Evolutionary conservation across 2,888 invertebrate genomes (phyloP).

Genomic region (Polietes domitor): DNA sequence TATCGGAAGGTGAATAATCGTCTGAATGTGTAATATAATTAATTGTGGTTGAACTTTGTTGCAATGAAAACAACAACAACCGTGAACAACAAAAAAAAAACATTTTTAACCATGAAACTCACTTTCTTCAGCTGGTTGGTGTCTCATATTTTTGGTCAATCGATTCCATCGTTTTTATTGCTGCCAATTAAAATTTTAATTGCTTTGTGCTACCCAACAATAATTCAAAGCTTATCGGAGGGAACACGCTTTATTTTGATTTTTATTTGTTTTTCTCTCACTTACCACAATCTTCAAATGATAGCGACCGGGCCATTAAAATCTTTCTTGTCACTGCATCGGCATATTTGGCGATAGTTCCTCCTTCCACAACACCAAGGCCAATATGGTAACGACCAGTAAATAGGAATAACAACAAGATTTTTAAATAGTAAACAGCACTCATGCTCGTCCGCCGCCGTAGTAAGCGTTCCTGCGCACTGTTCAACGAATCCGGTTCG

Average conservation of each 20-base stretch:
- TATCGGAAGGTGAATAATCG: too few species aligned
- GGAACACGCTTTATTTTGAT: background rate
- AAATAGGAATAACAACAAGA: conserved; percentile 41
- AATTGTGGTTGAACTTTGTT: too few species aligned
- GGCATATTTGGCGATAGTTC: conserved; percentile 36
- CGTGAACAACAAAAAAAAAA: too few species aligned
- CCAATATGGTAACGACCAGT: background rate
- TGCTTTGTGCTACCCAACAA: background rate
- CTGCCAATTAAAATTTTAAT: conserved; percentile 9
- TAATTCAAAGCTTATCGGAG: background rate
- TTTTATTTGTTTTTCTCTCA: conserved; percentile 33
- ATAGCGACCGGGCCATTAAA: conserved; percentile 69
- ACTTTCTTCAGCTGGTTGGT: background rate
- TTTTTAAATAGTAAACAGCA: conserved; percentile 52
- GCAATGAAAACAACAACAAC: too few species aligned
- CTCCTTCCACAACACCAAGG: conserved; percentile 28
- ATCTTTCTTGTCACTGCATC: conserved; percentile 46
- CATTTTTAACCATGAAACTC: too few species aligned
- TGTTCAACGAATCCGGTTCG: conserved; percentile 23
- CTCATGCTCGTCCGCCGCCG: conserved; percentile 29
- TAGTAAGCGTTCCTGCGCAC: background rate
- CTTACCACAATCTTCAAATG: conserved; percentile 78
- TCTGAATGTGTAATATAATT: too few species aligned
- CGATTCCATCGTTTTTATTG: background rate
- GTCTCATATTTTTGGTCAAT: background rate